Evolutionary conservation across 2,797 vertebrate genomes (phyloP).

Genomic region (Gallinago nigripennis): DNA sequence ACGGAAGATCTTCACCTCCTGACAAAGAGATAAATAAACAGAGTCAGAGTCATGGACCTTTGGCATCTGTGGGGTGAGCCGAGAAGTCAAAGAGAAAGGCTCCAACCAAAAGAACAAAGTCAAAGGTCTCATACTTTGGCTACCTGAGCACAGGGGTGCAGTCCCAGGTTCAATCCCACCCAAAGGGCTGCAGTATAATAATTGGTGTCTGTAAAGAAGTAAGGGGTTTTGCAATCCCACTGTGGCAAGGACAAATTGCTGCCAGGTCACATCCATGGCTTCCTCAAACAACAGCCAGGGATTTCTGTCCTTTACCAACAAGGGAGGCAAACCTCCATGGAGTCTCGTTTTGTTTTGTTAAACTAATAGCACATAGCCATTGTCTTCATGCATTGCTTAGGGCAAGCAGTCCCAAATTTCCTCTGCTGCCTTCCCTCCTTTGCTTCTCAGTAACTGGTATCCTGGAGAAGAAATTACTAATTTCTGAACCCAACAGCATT

Average conservation of each 20-base stretch:
- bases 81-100: background rate
- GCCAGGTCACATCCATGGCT: background rate
- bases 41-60: background rate
- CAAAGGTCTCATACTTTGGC: background rate
- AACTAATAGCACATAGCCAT: background rate
- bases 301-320: background rate
- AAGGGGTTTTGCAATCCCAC: background rate
- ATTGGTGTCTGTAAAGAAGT: background rate
- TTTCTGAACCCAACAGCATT: background rate
- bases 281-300: background rate
- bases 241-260: background rate
- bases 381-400: background rate
- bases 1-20: constrained; percentile 97
- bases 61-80: fast-evolving
- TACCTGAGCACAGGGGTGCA: background rate
- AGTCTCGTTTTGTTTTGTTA: background rate
- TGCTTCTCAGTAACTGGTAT: background rate
- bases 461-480: background rate
- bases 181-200: background rate
- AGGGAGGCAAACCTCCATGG: background rate
- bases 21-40: background rate
- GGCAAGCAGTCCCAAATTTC: background rate
- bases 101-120: background rate
- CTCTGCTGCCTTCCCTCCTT: background rate
- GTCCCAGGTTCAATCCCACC: background rate